These are phyloP conservation scores for Delphinapterus leucas DNA, from an alignment of 2,113 vertebrate genomes.

Conservation along the genomic window DNA sequence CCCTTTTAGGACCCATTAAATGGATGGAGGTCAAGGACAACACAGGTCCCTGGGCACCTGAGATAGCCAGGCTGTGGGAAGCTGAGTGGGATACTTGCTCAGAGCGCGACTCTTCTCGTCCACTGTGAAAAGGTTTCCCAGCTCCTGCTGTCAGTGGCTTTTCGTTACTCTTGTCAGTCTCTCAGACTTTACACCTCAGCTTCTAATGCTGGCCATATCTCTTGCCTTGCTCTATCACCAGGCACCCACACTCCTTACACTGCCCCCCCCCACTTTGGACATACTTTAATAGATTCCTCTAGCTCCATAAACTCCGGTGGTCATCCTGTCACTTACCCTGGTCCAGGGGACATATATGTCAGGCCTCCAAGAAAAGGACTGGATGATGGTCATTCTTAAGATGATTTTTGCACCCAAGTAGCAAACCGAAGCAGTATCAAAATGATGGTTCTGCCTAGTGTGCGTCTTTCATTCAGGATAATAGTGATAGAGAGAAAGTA, in stretches of 20 bases:
- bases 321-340: neutral
- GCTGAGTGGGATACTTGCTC: neutral
- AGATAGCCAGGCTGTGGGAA: rapidly evolving
- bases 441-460: neutral
- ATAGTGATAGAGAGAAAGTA: neutral
- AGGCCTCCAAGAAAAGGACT: neutral
- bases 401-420: neutral
- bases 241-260: no score
- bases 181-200: neutral
- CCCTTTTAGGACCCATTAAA: neutral
- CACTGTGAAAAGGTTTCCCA: rapidly evolving
- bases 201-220: rapidly evolving
- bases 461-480: neutral
- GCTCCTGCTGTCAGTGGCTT: neutral
- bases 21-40: neutral
- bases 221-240: neutral
- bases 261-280: neutral
- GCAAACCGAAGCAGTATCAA: neutral
- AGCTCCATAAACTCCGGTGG: neutral
- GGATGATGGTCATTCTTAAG: no score
- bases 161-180: neutral
- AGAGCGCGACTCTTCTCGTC: no score
- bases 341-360: no score
- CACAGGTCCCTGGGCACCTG: rapidly evolving
- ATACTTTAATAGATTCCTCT: rapidly evolving